These are phyloP conservation scores for Protosalanx chinensis DNA, from an alignment of 2,797 vertebrate genomes.

Conservation along the genomic window DNA sequence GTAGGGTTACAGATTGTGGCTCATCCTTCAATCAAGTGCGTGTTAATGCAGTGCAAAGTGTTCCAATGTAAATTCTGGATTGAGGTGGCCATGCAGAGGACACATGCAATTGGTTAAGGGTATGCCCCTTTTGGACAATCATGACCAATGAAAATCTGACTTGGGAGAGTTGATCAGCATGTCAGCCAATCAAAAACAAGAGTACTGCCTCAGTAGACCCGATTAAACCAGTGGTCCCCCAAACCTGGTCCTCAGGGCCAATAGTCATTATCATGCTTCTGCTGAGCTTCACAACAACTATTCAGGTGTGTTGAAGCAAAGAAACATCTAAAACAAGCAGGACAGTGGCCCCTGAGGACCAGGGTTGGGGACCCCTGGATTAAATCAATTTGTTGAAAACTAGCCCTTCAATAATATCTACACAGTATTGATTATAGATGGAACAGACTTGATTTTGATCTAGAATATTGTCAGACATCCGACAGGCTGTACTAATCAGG, in stretches of 20 bases:
- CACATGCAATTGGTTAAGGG: slow-evolving; percentile 29
- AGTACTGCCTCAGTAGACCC: not conserved
- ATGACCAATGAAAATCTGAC: not conserved
- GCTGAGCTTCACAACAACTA: no score
- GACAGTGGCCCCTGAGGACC: no score
- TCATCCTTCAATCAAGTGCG: not conserved
- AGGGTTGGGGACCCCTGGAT: no score
- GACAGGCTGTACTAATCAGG: not conserved
- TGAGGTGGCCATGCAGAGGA: slow-evolving; percentile 26
- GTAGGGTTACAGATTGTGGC: not conserved
- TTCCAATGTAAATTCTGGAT: not conserved
- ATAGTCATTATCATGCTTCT: no score
- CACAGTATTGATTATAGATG: no score
- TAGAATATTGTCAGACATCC: not conserved
- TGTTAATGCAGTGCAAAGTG: slow-evolving; percentile 23
- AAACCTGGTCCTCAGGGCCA: no score
- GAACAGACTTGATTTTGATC: no score
- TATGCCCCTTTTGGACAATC: not conserved
- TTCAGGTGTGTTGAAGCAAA: no score
- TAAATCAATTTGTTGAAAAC: no score
- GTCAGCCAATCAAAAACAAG: not conserved
- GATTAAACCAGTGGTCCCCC: no score
- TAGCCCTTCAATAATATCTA: no score
- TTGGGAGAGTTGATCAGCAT: not conserved
- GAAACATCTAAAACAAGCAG: no score